These are phyloP conservation scores for Erythrocebus patas DNA, from an alignment of 2,113 vertebrate species.

Conservation along the genomic window DNA sequence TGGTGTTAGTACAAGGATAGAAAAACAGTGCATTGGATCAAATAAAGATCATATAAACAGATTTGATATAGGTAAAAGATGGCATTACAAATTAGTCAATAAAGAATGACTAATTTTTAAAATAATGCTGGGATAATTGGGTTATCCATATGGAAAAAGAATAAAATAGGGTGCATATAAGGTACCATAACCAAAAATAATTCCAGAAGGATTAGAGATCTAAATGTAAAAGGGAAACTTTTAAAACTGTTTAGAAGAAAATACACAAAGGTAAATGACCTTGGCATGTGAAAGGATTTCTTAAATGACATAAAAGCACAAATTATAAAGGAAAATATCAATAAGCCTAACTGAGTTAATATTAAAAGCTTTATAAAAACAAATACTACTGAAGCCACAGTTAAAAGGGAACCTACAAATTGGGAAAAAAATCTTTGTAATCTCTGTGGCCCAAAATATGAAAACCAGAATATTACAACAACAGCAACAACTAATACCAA, in stretches of 20 bases:
- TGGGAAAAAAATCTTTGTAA: not conserved
- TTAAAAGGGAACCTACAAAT: constrained; percentile 20
- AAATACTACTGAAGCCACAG: not conserved
- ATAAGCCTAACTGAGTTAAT: constrained; percentile 5
- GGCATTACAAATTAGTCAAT: not conserved
- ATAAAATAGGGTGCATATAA: constrained; percentile 3
- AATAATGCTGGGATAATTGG: constrained; percentile 4
- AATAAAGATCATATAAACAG: constrained; percentile 15
- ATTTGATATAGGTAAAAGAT: constrained; percentile 1
- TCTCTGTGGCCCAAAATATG: not conserved
- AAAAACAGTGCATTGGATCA: not conserved
- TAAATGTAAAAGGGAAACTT: constrained; percentile 26
- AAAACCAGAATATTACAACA: not conserved
- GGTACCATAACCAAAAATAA: not conserved
- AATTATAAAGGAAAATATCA: constrained; percentile 12
- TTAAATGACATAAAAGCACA: constrained; percentile 26
- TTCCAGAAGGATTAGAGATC: not conserved
- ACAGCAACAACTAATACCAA: not conserved
- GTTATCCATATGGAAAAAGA: constrained; percentile 18
- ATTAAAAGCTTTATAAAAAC: constrained; percentile 40
- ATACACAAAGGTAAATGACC: not conserved
- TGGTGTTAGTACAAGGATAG: not conserved
- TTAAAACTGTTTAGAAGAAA: constrained; percentile 40
- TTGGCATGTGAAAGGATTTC: not conserved
- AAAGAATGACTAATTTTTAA: constrained; percentile 39